Conservation (phyloP, 2,113 vertebrate species). For the Hemibagrus wyckioides region DNA sequence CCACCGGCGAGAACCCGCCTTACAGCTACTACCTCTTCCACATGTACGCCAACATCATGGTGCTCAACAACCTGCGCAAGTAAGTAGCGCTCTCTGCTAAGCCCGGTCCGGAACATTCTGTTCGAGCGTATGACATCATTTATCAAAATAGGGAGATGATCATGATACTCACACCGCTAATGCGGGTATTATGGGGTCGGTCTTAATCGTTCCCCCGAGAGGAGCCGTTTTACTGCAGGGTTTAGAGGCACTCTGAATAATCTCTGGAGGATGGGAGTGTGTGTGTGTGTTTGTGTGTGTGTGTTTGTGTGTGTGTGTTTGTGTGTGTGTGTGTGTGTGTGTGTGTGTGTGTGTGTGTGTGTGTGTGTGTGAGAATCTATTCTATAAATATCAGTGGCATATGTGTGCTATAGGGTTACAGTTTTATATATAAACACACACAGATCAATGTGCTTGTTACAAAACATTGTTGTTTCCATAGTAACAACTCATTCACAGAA, state of each 20-base stretch:
- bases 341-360: background rate
- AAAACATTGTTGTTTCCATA: background rate
- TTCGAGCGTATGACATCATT: background rate
- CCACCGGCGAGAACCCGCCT: constrained; percentile 86
- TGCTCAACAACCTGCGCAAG: constrained; percentile 97
- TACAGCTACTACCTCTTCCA: constrained; percentile 98
- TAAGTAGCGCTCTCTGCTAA: constrained; percentile 65
- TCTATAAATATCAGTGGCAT: constrained; percentile 48
- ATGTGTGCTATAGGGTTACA: constrained; percentile 29
- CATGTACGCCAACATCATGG: constrained; percentile 98
- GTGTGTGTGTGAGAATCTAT: background rate
- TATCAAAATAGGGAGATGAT: background rate
- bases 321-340: constrained; percentile 2
- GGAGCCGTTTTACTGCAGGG: background rate
- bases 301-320: background rate
- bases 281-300: background rate
- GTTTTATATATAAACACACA: background rate
- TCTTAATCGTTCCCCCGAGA: constrained; percentile 27
- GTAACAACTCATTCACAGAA: background rate
- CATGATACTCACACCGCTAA: background rate
- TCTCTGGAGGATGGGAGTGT: constrained; percentile 7
- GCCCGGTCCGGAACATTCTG: constrained; percentile 22
- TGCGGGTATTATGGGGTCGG: background rate
- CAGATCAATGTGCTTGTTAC: background rate
- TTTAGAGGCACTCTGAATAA: constrained; percentile 27